Evolutionary conservation across 2,113 vertebrate genomes (phyloP), one percentile per base, ranked within the genome.

Genomic region (Toxotes jaculatrix): DNA sequence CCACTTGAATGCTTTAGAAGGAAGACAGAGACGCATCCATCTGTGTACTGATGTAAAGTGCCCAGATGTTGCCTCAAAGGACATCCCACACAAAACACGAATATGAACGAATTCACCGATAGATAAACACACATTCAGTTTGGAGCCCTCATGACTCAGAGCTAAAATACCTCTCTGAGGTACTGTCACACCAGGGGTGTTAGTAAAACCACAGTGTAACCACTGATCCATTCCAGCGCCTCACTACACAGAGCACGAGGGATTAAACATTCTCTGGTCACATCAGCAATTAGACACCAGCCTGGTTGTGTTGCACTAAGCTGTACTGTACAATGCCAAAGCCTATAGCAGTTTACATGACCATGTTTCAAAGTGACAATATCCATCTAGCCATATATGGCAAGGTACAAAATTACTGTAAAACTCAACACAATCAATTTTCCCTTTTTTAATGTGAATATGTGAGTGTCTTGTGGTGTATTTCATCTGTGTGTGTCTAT

Each of bases 181-280:
- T 82, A 70, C 51, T 72, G 74, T 73, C 83, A 64, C 63, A 57
- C 27, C 45, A 45, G 10, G 27, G 69, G 68, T 70, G 83, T 86
- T 82, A 80, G 82, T 79, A 62, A 81, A 80, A 81, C 76, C 69
- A 80, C 57, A 82, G 51, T 53, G 73, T 38, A 77, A 68, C 70
- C 79, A 77, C 74, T 89, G 87, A 88, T 90, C 76, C 82, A 64
- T 63, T 75, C 74, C 82, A 79, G 0, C 21, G 79, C 75, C 21
- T 87, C 76, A 38, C 72, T 73, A 59, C 72, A 53, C 75, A 34
- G 59, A 61, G 76, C 83, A 75, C 19, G 0, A 43, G 81, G 70
- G 76, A 88, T 77, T 73, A 82, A 75, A 85, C 79, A 67, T 83
- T 79, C 86, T 80, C 73, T n/a, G 76, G 82, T 77, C 55, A 85